phyloP scores from a whole-genome alignment of 2,113 vertebrate species.

The Gobio gobio region DNA sequence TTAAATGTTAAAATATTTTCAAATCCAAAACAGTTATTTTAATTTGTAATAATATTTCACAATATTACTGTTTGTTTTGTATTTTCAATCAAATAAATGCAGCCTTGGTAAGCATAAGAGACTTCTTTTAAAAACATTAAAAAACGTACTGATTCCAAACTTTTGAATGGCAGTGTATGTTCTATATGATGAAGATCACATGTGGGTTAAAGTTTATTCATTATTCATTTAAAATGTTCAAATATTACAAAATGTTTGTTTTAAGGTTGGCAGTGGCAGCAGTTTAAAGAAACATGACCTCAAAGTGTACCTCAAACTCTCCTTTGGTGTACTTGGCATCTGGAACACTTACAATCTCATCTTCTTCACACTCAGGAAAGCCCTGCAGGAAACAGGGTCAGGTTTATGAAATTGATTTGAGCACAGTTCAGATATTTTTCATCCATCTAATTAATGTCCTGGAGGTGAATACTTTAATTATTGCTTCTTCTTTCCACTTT shows the following conservation, averaged over 20 bases:
- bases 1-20: too few relatives aligned
- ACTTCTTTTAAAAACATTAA: too few relatives aligned
- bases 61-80: too few relatives aligned
- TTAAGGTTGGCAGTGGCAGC: not conserved
- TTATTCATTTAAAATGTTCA: not conserved
- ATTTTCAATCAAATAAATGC: too few relatives aligned
- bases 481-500: not conserved
- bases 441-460: not conserved
- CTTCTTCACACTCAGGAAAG: constrained; percentile 79
- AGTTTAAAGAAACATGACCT: not conserved
- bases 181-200: too few relatives aligned
- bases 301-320: constrained; percentile 82
- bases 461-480: not conserved
- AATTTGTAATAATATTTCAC: too few relatives aligned
- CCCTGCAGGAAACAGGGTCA: constrained; percentile 68
- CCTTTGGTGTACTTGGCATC: constrained; percentile 90
- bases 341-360: constrained; percentile 85
- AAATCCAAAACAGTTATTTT: too few relatives aligned
- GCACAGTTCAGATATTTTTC: not conserved
- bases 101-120: too few relatives aligned
- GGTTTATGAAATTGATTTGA: not conserved
- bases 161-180: too few relatives aligned
- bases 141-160: too few relatives aligned
- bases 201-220: not conserved
- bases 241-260: not conserved